Evolutionary conservation across 2,797 vertebrate species (phyloP).

Genomic region (Muscicapa striata): DNA sequence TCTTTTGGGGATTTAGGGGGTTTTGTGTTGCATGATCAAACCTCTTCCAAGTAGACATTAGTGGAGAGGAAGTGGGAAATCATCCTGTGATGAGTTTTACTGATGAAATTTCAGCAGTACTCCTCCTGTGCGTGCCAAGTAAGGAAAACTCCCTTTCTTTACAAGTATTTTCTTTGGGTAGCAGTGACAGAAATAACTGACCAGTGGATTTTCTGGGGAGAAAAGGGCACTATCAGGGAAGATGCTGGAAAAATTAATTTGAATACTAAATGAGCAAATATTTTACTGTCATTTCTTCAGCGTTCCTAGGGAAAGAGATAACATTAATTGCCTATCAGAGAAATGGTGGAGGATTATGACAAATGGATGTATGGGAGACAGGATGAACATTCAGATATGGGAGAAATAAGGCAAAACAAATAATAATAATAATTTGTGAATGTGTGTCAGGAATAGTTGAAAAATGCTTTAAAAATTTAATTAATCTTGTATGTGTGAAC

Average conservation of each 20-base stretch:
- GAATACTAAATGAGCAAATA: constrained; percentile 51
- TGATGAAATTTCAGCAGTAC: background rate
- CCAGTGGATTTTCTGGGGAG: constrained; percentile 1
- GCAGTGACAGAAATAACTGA: constrained; percentile 28
- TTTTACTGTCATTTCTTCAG: constrained; percentile 23
- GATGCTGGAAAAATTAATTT: constrained; percentile 53
- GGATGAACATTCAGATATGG: background rate
- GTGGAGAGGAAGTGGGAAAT: background rate
- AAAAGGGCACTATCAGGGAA: constrained; percentile 2
- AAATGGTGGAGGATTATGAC: constrained; percentile 7
- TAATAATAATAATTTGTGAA: constrained; percentile 12
- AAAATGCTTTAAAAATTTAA: constrained; percentile 36
- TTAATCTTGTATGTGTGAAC: constrained; percentile 34
- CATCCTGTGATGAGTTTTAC: background rate
- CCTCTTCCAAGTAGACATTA: background rate
- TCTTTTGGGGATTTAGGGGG: background rate
- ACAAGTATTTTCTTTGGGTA: background rate
- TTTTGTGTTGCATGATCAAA: background rate
- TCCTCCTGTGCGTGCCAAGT: background rate
- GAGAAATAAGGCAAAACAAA: constrained; percentile 43
- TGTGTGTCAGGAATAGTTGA: background rate
- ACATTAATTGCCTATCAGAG: constrained; percentile 49
- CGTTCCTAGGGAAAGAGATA: constrained; percentile 19
- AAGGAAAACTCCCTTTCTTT: background rate
- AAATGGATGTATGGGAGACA: background rate